Base-by-base conservation (phyloP, 2,113 vertebrate species). In the Melanerpes formicivorus region DNA sequence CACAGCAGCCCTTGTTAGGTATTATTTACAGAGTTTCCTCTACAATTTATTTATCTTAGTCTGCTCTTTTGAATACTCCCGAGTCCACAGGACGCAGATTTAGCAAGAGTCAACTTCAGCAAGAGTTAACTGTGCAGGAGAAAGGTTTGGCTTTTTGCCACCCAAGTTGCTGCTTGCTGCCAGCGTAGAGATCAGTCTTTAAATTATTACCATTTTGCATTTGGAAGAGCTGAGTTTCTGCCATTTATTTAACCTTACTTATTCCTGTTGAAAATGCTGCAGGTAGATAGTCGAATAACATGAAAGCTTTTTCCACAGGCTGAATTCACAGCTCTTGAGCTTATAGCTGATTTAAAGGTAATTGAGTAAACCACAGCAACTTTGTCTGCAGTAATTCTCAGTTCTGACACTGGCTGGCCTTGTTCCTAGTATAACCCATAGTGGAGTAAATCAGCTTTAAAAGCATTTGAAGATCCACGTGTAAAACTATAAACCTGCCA, bases 71-170 rank as follows among this genome's bases (percentile, higher is more conserved):
- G 60, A 76, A 56, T 48, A 48, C 27, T 8, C 10, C 30, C 5
- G 13, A 63, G 9, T 44, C 32, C 40, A 52, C 16, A 19, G 37
- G 19, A 14, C 19, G 32, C 62, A n/a, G 3, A 7, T 86, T 37
- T 77, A 66, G n/a, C 52, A 90, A 79, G 77, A 56, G 46, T 84
- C 88, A 94, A 71, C 48, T 46, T 67, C 14, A 74, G 56, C 27
- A 72, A 37, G 80, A 69, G 26, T 64, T 74, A 74, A 63, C 42
- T 77, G 55, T 70, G 37, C 76, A 87, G 55, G 30, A 87, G 65
- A 78, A 83, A 22, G 34, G 60, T 67, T 67, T 93, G 82, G 90
- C 80, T 46, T 83, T 93, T 82, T 90, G 85, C 90, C 77, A 34
- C 14, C 22, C n/a, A 37, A 90, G 44, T 86, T 67, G 56, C 77